Evolutionary conservation across 2,113 vertebrate genomes (phyloP), one percentile per base, ranked within the genome.

Genomic region (Rhagologus leucostigma): DNA sequence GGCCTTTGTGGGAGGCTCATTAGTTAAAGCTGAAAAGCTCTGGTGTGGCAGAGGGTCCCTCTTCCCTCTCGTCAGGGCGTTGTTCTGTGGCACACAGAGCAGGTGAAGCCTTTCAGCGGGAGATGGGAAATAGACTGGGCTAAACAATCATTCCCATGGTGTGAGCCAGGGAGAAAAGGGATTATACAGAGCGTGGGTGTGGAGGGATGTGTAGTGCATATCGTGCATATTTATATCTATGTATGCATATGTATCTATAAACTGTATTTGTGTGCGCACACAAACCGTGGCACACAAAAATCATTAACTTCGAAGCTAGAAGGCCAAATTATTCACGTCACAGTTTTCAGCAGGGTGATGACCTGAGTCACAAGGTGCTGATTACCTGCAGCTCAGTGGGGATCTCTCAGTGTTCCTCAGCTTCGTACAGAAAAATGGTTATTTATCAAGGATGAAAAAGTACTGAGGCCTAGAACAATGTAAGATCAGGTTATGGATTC

Each of bases 31-130:
- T 11, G 17, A 24, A 81, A 70, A 93, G 71, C 46, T 83, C 42
- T 42, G 60, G 44, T 8, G 29, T 46, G 49, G 68, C 47, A 77
- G 74, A 35, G 49, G 13, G 23, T 44, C 69, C 64, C 42, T 56
- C 63, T 27, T 39, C 24, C 50, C 56, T 67, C 63, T 29, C 26
- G 2, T 33, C 50, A 42, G 44, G 0, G 0, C 0, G 0, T 42
- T 50, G 4, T 56, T 76, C 17, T 44, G 62, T 42, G 69, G 37
- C 62, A 49, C 44, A 7, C 0, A 2, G 73, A 52, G 26, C 37
- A 75, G 69, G 39, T 11, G 42, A 37, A 37, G 77, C 26, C 46
- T 65, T 93, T 10, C 20, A 57, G 13, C 2, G 6, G 37, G 59
- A 84, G 55, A 19, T 1, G 12, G 47, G 69, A 27, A 62, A 47